Base-by-base conservation (phyloP, 2,888 invertebrate species). In the Melinaea marsaeus region DNA sequence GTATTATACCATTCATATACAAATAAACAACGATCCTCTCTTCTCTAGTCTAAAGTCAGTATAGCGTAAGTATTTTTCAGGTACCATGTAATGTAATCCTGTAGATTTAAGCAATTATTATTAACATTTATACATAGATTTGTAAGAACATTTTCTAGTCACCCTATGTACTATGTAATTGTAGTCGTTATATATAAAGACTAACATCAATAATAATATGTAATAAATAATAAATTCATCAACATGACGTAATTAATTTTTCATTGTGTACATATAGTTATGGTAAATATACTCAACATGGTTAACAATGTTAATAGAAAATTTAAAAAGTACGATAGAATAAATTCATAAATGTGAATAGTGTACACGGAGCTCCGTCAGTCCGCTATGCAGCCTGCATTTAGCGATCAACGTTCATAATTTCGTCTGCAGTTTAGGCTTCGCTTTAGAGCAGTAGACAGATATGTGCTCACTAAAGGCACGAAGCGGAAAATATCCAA, bases 401-500 rank as follows among this genome's bases (percentile, higher is more conserved):
- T 51, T 51, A 51, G 51, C 6, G 32, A 32, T 51, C 51, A 51
- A 51, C 22, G 51, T 32, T 32, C 32, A 51, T 51, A 22, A 51
- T 51, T 51, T 51, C 51, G 51, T 51, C 51, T 51, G 32, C 51
- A 51, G 48, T 13, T 22, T n/a, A 48, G 51, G 22, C 11, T 51
- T 9, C 32, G 51, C 51, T 51, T 51, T 51, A 9, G 6, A 42
- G 42, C 42, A 9, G 51, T 51, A 22, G 32, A 32, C 9, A 51
- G 22, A 51, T 51, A 51, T 9, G 51, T 51, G 22, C 22, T 51
- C 51, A 32, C 51, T 51, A 3, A 32, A 51, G 32, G 22, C 51
- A 42, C 9, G 51, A 51, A 2, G 32, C 9, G 51, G 22, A 32
- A 22, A 51, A 32, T 32, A 51, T 9, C 32, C 7, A 51, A 51